Percentiles rank a stretch among this genome's conserved stretches.
Evolutionary conservation across 2,113 vertebrate species (phyloP).

Genomic region (Paradoxurus hermaphroditus): DNA sequence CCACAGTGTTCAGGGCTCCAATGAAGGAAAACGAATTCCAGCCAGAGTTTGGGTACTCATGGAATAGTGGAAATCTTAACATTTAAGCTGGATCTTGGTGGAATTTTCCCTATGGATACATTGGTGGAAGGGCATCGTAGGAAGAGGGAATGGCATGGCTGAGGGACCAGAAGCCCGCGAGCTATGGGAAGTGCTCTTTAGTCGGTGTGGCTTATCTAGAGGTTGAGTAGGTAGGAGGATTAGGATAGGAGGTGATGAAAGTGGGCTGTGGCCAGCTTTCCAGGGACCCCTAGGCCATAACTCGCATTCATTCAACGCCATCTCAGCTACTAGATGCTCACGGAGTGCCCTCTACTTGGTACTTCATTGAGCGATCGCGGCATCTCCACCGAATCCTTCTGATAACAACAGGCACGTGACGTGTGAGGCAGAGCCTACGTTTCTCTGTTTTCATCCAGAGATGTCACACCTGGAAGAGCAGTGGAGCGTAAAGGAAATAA

Average conservation of each 20-base stretch:
- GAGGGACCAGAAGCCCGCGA: background rate
- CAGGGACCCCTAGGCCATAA: background rate
- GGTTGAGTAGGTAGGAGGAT: background rate
- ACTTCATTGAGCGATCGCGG: background rate
- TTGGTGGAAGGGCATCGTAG: background rate
- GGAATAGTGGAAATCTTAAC: background rate
- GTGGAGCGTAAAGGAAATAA: background rate
- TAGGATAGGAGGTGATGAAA: background rate
- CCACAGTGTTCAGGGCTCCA: background rate
- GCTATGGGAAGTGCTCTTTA: background rate
- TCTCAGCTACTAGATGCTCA: background rate
- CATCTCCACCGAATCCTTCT: background rate
- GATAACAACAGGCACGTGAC: rapidly evolving
- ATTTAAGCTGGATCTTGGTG: background rate
- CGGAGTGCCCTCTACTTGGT: background rate
- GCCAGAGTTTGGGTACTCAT: background rate
- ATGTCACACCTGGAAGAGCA: background rate
- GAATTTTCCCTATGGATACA: background rate
- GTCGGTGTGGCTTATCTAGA: background rate
- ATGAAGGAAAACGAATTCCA: background rate
- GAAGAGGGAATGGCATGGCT: background rate
- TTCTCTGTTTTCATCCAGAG: background rate
- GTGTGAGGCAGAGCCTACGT: background rate
- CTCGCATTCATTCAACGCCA: background rate
- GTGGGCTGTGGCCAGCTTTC: background rate